Conservation (phyloP, 2,797 vertebrate species). For the Geotrypetes seraphini region DNA sequence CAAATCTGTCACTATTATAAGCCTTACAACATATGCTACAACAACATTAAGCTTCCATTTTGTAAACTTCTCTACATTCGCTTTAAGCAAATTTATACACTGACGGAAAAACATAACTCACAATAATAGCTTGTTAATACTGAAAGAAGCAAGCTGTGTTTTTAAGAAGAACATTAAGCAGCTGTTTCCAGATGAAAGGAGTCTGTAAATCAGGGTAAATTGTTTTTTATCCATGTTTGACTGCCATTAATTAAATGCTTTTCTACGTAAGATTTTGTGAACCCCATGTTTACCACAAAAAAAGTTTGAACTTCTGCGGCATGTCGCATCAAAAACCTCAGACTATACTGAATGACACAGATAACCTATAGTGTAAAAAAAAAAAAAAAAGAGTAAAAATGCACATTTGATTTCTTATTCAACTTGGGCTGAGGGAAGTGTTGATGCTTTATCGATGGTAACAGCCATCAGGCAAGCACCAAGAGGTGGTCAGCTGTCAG, state of each 20-base stretch:
- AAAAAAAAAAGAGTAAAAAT: no score
- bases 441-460: no score
- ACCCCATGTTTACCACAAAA: conserved; percentile 53
- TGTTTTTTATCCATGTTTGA: conserved; percentile 71
- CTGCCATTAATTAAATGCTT: conserved; percentile 88
- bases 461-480: no score
- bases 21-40: conserved; percentile 45
- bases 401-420: neutral
- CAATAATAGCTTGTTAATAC: conserved; percentile 91
- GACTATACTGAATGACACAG: conserved; percentile 1
- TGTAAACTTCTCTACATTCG: conserved; percentile 62
- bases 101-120: conserved; percentile 75
- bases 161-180: conserved; percentile 89
- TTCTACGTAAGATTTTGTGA: conserved; percentile 59
- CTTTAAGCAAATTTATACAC: conserved; percentile 69
- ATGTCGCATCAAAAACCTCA: conserved; percentile 7
- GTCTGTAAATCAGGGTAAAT: conserved; percentile 88
- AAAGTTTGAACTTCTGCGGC: conserved; percentile 30
- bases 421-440: neutral
- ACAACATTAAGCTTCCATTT: conserved; percentile 51
- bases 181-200: conserved; percentile 76
- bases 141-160: conserved; percentile 76
- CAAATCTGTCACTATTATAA: conserved; percentile 48
- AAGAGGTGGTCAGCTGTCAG: no score
- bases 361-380: no score